Conservation (phyloP, 2,888 invertebrate genomes). For the Trichacis sp. region DNA sequence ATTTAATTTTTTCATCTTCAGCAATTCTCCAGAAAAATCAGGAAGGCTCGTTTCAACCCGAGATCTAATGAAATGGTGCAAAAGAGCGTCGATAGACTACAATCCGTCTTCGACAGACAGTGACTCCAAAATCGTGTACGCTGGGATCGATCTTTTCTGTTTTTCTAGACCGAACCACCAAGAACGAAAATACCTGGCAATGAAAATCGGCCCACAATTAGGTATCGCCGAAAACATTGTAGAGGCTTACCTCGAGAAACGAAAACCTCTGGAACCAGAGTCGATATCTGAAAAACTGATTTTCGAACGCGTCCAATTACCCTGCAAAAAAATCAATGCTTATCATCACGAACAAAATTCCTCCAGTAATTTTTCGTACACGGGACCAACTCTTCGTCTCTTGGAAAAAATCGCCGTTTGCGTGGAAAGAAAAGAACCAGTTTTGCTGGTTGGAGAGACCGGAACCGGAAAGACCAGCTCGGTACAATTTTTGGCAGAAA, state of each 20-base stretch:
- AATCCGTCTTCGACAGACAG: conserved; percentile 79
- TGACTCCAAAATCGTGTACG: conserved; percentile 81
- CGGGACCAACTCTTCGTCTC: conserved; percentile 82
- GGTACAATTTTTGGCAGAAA: conserved; percentile 86
- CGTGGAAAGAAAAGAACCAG: conserved; percentile 86
- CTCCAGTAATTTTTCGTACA: conserved; percentile 80
- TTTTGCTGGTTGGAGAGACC: conserved; percentile 96
- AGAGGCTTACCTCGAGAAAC: conserved; percentile 81
- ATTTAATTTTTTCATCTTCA: no score
- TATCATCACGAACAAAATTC: conserved; percentile 58
- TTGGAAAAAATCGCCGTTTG: conserved; percentile 91
- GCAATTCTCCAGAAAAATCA: conserved; percentile 51
- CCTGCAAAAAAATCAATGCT: conserved; percentile 53
- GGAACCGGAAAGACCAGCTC: conserved; percentile 98
- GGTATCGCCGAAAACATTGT: conserved; percentile 87
- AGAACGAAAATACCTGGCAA: conserved; percentile 77
- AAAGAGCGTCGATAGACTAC: conserved; percentile 80
- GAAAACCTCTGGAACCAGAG: conserved; percentile 80
- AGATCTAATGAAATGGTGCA: conserved; percentile 93
- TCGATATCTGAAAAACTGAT: conserved; percentile 74
- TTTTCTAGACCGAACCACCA: conserved; percentile 77
- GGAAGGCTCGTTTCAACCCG: conserved; percentile 83
- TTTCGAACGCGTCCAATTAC: conserved; percentile 76
- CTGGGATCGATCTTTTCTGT: conserved; percentile 93
- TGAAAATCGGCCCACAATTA: conserved; percentile 82